phyloP scores from a whole-genome alignment of 2,888 invertebrate species.

The Pomacea canaliculata region DNA sequence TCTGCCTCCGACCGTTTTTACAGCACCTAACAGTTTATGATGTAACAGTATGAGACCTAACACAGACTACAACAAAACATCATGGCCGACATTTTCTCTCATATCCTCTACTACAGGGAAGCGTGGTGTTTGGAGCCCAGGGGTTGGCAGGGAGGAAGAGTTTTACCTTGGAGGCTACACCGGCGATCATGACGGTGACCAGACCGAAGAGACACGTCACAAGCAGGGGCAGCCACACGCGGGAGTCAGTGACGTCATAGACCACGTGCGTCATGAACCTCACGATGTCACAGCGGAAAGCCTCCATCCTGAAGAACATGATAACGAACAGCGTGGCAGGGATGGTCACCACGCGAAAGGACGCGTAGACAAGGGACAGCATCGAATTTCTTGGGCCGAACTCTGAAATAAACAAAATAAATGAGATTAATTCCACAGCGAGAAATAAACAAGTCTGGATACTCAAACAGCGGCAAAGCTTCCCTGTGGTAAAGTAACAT shows the following conservation, averaged over 20 bases:
- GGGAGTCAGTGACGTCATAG: slow-evolving; percentile 29
- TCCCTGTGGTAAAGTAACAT: too few relatives aligned
- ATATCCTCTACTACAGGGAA: too few relatives aligned
- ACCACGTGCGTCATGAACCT: slow-evolving; percentile 34
- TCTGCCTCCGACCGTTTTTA: too few relatives aligned
- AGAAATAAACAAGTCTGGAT: too few relatives aligned
- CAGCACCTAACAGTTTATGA: too few relatives aligned
- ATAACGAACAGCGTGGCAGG: slow-evolving; percentile 35
- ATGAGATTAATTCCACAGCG: too few relatives aligned
- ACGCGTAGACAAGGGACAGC: slow-evolving; percentile 40
- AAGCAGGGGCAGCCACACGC: slow-evolving; percentile 39
- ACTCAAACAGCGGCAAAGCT: too few relatives aligned
- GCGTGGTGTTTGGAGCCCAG: too few relatives aligned
- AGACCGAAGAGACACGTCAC: slow-evolving; percentile 35
- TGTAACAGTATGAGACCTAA: too few relatives aligned
- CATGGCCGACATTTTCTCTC: too few relatives aligned
- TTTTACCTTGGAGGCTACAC: slow-evolving; percentile 33
- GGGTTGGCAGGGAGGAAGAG: too few relatives aligned
- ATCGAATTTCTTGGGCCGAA: slow-evolving; percentile 25
- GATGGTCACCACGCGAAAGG: slow-evolving; percentile 35
- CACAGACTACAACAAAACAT: too few relatives aligned
- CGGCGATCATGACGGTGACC: slow-evolving; percentile 32
- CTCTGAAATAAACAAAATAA: not conserved
- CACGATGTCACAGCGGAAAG: slow-evolving; percentile 36
- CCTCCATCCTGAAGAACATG: slow-evolving; percentile 38